phyloP scores from a whole-genome alignment of 2,797 vertebrate species.

The Neomorphus geoffroyi region DNA sequence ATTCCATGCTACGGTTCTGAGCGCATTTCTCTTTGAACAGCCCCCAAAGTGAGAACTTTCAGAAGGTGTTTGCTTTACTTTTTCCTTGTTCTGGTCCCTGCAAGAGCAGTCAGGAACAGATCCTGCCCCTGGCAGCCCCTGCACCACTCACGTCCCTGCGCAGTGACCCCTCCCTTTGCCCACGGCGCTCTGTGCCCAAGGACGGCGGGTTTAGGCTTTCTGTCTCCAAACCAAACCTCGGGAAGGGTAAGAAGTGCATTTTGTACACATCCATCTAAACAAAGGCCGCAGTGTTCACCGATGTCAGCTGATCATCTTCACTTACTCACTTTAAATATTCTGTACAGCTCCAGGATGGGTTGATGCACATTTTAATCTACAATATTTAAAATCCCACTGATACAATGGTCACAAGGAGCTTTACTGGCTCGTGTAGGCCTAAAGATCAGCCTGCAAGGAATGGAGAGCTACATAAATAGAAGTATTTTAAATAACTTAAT shows the following conservation, averaged over 20 bases:
- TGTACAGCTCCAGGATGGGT: neutral
- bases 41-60: neutral
- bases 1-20: neutral
- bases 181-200: fast-evolving
- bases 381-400: neutral
- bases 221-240: neutral
- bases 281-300: neutral
- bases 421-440: neutral
- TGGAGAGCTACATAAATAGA: neutral
- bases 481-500: neutral
- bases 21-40: neutral
- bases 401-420: neutral
- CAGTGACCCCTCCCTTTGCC: neutral
- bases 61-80: neutral
- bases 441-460: neutral
- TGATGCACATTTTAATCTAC: neutral
- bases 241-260: neutral
- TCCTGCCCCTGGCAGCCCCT: too few species aligned
- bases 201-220: fast-evolving
- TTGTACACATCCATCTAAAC: neutral
- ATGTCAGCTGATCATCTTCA: neutral
- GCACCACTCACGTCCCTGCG: too few species aligned
- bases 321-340: neutral
- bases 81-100: neutral
- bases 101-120: neutral